These are phyloP conservation scores for Cistogaster globosa DNA, from an alignment of 2,888 invertebrate species.

Conservation along the genomic window DNA sequence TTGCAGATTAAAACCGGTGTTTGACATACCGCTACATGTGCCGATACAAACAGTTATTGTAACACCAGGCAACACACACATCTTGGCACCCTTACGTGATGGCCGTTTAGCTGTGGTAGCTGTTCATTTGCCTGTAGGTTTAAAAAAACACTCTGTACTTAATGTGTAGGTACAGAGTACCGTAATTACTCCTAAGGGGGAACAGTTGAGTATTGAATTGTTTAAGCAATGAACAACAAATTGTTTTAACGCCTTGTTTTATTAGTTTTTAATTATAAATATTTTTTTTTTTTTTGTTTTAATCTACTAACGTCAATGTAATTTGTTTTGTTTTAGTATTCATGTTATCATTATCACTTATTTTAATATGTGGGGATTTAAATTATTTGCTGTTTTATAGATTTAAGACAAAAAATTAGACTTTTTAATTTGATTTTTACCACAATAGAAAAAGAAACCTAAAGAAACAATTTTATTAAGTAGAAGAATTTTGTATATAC, in stretches of 20 bases:
- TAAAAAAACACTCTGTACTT: constrained; percentile 82
- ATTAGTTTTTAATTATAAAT: constrained; percentile 18
- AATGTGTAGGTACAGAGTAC: constrained; percentile 77
- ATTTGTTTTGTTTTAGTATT: neutral
- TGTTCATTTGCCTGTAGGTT: constrained; percentile 80
- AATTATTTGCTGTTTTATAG: too few species aligned
- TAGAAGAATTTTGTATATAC: too few species aligned
- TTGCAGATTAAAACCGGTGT: constrained; percentile 83
- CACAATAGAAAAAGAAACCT: too few species aligned
- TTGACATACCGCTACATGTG: constrained; percentile 84
- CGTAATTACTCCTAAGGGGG: neutral
- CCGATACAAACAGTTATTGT: constrained; percentile 84
- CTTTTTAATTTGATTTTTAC: too few species aligned
- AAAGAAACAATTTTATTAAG: too few species aligned
- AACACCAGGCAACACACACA: constrained; percentile 84
- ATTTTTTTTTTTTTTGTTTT: neutral
- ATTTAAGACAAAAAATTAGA: too few species aligned
- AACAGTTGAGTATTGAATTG: constrained; percentile 13
- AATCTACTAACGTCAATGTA: neutral
- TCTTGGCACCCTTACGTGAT: constrained; percentile 85
- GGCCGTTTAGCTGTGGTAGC: constrained; percentile 84
- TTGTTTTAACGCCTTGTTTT: constrained; percentile 33
- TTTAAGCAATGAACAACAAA: constrained; percentile 11
- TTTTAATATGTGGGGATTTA: too few species aligned
- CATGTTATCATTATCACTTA: too few species aligned